Conservation (phyloP, 2,888 invertebrate species). For the Tillus elongatus region DNA sequence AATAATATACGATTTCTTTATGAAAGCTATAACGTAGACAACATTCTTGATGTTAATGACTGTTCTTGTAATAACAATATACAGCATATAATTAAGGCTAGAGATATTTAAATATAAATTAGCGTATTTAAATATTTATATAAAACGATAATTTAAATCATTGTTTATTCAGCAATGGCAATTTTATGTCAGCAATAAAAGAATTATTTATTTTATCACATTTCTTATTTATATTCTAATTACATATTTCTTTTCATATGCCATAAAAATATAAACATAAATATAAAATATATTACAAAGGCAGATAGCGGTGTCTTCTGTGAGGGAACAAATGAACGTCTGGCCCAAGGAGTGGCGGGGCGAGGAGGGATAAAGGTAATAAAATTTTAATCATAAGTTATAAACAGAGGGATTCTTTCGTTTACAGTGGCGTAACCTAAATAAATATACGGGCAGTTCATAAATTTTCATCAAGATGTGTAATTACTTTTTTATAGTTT, state of each 20-base stretch:
- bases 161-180: slow-evolving; percentile 26
- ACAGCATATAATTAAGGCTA: slow-evolving; percentile 22
- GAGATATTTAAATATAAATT: slow-evolving; percentile 28
- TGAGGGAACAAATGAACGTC: slow-evolving; percentile 27
- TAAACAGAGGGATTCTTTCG: slow-evolving; percentile 24
- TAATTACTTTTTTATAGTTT: no score
- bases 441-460: no score
- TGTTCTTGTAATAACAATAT: slow-evolving; percentile 20
- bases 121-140: slow-evolving; percentile 28
- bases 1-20: no score
- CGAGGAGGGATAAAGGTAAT: slow-evolving; percentile 28
- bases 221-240: slow-evolving; percentile 36
- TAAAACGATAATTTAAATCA: slow-evolving; percentile 21
- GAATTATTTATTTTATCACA: slow-evolving; percentile 32
- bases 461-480: no score
- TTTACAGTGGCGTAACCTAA: slow-evolving; percentile 22
- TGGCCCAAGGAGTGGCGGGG: slow-evolving; percentile 12
- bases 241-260: slow-evolving; percentile 32
- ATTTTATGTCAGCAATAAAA: slow-evolving; percentile 27
- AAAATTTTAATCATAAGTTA: slow-evolving; percentile 35
- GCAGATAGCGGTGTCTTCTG: slow-evolving; percentile 31
- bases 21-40: no score
- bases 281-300: slow-evolving; percentile 28
- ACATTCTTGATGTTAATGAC: no score
- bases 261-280: slow-evolving; percentile 34